phyloP scores from a whole-genome alignment of 2,113 vertebrate genomes.

The Kryptolebias marmoratus region DNA sequence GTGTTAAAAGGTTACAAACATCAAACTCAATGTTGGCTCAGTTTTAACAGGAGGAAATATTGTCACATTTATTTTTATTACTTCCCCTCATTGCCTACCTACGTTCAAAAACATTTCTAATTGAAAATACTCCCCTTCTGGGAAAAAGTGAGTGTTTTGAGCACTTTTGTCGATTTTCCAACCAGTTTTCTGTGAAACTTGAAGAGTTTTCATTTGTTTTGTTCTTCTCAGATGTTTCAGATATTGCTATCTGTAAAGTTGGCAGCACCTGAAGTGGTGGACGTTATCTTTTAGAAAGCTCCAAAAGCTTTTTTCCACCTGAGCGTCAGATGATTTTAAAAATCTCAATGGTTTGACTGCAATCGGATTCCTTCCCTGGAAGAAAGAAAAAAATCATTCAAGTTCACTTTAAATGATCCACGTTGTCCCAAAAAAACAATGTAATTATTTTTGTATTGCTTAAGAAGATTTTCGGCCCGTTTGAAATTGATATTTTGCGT shows the following conservation, averaged over 20 bases:
- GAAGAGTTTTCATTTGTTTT: neutral
- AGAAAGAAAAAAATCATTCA: neutral
- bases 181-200: neutral
- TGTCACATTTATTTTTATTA: neutral
- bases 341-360: neutral
- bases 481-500: neutral
- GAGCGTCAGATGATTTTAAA: neutral
- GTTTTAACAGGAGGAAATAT: neutral
- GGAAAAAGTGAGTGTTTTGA: neutral
- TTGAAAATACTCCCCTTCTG: no score
- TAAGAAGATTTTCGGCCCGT: neutral
- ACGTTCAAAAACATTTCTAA: no score
- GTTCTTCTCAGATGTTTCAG: neutral
- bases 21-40: slow-evolving; percentile 5
- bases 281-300: neutral
- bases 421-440: slow-evolving; percentile 6
- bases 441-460: slow-evolving; percentile 6
- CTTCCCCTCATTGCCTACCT: no score
- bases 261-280: neutral
- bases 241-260: neutral
- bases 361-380: neutral
- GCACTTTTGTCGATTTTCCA: neutral
- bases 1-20: slow-evolving; percentile 9
- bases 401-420: neutral
- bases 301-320: neutral